These are phyloP conservation scores for Litoditis marina DNA, from an alignment of 2,888 invertebrate species.

Conservation along the genomic window DNA sequence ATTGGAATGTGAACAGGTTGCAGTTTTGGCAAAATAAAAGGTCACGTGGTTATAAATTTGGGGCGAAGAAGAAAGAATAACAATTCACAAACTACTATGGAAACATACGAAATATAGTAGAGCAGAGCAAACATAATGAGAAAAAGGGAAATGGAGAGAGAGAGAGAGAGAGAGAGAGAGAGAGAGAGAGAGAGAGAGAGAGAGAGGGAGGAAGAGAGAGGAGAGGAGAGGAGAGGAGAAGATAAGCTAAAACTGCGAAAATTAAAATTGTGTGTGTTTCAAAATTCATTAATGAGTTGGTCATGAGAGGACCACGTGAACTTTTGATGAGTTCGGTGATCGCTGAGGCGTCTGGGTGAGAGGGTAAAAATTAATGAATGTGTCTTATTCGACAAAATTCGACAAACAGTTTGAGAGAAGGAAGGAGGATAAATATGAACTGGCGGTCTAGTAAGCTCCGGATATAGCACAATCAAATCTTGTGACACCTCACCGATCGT, in stretches of 20 bases:
- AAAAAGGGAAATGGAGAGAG: background rate
- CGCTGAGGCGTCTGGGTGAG: background rate
- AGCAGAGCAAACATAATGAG: background rate
- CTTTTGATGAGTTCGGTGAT: too few species aligned
- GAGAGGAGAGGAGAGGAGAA: background rate
- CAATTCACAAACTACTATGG: background rate
- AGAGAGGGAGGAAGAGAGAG: background rate
- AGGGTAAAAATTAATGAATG: background rate
- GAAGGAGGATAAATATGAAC: too few species aligned
- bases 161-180: constrained; percentile 5
- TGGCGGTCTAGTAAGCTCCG: too few species aligned
- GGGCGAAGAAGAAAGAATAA: background rate
- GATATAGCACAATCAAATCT: too few species aligned
- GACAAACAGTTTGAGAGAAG: too few species aligned
- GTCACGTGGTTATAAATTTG: background rate
- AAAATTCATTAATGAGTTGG: too few species aligned
- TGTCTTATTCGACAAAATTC: too few species aligned
- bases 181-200: constrained; percentile 4
- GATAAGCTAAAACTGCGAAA: too few species aligned
- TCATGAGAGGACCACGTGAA: too few species aligned
- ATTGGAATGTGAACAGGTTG: too few species aligned
- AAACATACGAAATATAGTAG: background rate
- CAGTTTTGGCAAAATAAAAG: background rate
- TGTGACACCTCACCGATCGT: too few species aligned
- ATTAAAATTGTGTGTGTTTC: too few species aligned